Conservation (phyloP, 2,888 invertebrate genomes). For the Ceratothoa steindachneri region DNA sequence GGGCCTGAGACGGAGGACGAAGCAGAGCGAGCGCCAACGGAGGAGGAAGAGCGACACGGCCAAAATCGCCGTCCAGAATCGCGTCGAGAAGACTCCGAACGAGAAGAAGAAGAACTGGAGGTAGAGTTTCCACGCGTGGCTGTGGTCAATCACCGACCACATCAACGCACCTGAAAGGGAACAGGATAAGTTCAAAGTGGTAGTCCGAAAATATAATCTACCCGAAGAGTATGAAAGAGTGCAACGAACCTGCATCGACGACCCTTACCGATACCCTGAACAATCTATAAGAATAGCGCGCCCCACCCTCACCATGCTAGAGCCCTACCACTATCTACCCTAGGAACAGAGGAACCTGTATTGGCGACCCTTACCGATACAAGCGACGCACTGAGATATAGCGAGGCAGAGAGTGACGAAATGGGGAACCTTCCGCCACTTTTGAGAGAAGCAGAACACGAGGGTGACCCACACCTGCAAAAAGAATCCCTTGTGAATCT, state of each 20-base stretch:
- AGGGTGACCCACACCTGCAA: constrained; percentile 65
- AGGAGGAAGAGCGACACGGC: constrained; percentile 76
- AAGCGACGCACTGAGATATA: constrained; percentile 67
- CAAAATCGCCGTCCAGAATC: constrained; percentile 79
- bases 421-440: constrained; percentile 74
- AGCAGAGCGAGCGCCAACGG: constrained; percentile 76
- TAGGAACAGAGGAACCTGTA: no score
- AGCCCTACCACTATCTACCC: no score
- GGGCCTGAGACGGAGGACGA: constrained; percentile 71
- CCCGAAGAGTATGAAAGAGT: not conserved
- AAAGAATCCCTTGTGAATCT: no score
- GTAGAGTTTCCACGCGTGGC: constrained; percentile 63
- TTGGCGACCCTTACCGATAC: constrained; percentile 29
- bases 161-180: constrained; percentile 70
- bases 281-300: no score
- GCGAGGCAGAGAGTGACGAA: constrained; percentile 72
- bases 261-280: no score
- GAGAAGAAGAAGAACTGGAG: constrained; percentile 72
- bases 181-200: constrained; percentile 58
- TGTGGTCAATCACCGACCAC: constrained; percentile 63
- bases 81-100: constrained; percentile 68
- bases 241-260: not conserved
- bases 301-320: no score
- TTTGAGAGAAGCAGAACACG: constrained; percentile 69
- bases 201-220: constrained; percentile 28